Conservation (phyloP, 2,113 vertebrate species). For the Clarias magur region DNA sequence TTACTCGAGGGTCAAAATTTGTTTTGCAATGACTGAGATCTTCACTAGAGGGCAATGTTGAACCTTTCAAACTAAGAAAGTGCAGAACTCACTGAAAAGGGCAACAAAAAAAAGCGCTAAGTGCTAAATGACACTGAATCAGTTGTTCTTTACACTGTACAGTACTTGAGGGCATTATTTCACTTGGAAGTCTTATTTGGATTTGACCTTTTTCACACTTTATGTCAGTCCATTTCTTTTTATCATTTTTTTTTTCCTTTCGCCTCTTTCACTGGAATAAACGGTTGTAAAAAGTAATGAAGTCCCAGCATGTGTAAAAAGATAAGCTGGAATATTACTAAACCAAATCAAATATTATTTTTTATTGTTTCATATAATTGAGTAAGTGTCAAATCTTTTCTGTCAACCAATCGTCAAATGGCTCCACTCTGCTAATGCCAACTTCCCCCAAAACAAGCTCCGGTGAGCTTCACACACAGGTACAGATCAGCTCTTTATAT, state of each 20-base stretch:
- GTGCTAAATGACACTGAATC: background rate
- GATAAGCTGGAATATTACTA: background rate
- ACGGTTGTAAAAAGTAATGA: background rate
- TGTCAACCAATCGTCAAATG: background rate
- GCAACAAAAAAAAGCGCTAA: background rate
- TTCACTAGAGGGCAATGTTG: slow-evolving; percentile 3
- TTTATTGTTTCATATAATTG: background rate
- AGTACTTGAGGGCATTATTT: background rate
- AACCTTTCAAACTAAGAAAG: background rate
- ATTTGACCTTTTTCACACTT: background rate
- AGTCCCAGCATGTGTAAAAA: background rate
- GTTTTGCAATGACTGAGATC: background rate
- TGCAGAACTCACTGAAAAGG: background rate
- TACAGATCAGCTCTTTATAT: background rate
- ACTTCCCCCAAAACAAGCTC: background rate
- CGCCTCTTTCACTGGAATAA: background rate
- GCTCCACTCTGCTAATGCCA: background rate
- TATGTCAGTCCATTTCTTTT: background rate
- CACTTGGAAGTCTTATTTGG: background rate
- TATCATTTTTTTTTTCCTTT: background rate
- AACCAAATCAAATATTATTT: background rate
- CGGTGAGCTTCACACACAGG: background rate
- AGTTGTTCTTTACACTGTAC: background rate
- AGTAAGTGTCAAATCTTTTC: background rate
- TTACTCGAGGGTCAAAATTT: background rate